A percentile compares a stretch with the other conserved stretches of the same genome.
Conservation (phyloP, 1,140 invertebrate species). For the Drosophila simulans region DNA sequence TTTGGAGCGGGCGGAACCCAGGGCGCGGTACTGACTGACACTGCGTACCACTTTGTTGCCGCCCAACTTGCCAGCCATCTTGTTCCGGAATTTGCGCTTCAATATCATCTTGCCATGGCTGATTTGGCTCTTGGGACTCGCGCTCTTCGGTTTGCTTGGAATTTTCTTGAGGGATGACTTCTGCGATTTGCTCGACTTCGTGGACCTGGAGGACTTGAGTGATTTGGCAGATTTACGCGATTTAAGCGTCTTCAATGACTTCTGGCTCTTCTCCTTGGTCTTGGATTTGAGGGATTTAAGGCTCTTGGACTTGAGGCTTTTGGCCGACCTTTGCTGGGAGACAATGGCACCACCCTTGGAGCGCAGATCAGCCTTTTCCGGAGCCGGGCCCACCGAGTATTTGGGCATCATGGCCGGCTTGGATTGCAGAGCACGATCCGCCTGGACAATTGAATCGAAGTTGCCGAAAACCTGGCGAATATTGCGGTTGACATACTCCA, state of each 20-base stretch:
- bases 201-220: slow-evolving; percentile 2
- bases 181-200: not conserved
- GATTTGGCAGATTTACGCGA: slow-evolving; percentile 38
- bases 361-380: not conserved
- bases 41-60: slow-evolving; percentile 44
- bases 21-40: slow-evolving; percentile 55
- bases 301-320: slow-evolving; percentile 29
- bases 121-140: slow-evolving; percentile 10
- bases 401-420: slow-evolving; percentile 59
- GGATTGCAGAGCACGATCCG: slow-evolving; percentile 59
- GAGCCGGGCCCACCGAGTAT: slow-evolving; percentile 41
- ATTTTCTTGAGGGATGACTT: slow-evolving; percentile 20
- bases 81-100: slow-evolving; percentile 47
- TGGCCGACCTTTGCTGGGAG: slow-evolving; percentile 22
- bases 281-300: not conserved
- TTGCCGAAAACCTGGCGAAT: slow-evolving; percentile 76
- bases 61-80: slow-evolving; percentile 24
- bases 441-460: slow-evolving; percentile 63
- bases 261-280: slow-evolving; percentile 6
- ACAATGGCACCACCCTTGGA: slow-evolving; percentile 47
- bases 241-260: slow-evolving; percentile 39
- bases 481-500: slow-evolving; percentile 75
- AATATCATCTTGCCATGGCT: slow-evolving; percentile 56
- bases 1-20: slow-evolving; percentile 41
- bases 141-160: slow-evolving; percentile 25